phyloP scores from a whole-genome alignment of 2,113 vertebrate species.

The Zapus hudsonius region DNA sequence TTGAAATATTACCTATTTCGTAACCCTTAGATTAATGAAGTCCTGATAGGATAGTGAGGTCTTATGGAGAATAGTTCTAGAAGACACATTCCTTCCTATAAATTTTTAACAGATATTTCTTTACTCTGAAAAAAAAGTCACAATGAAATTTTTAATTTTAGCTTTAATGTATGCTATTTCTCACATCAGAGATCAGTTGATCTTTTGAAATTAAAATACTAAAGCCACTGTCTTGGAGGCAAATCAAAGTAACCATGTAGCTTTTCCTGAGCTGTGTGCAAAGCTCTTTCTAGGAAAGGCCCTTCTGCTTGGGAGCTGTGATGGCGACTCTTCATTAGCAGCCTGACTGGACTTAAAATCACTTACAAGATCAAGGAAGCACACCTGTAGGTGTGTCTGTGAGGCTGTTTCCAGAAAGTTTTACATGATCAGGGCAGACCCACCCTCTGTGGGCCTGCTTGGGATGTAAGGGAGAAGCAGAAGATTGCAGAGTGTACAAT shows the following conservation, averaged over 20 bases:
- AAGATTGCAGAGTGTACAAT: not conserved
- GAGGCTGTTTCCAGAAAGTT: not conserved
- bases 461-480: too few relatives aligned
- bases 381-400: not conserved
- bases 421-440: not conserved
- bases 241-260: not conserved
- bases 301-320: not conserved
- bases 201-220: constrained; percentile 5
- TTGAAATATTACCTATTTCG: constrained; percentile 69
- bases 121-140: not conserved
- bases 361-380: not conserved
- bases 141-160: constrained; percentile 50
- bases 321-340: not conserved
- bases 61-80: not conserved
- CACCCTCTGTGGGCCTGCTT: too few relatives aligned
- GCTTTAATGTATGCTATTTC: not conserved
- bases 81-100: not conserved
- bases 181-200: not conserved
- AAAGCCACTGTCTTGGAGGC: not conserved
- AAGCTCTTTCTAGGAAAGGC: not conserved
- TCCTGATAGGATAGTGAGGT: not conserved
- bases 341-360: not conserved
- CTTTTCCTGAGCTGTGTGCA: not conserved
- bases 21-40: constrained; percentile 66
- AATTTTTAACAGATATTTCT: not conserved